These are phyloP conservation scores for Diachasma alloeum DNA, from an alignment of 1,140 invertebrate species.

Conservation along the genomic window DNA sequence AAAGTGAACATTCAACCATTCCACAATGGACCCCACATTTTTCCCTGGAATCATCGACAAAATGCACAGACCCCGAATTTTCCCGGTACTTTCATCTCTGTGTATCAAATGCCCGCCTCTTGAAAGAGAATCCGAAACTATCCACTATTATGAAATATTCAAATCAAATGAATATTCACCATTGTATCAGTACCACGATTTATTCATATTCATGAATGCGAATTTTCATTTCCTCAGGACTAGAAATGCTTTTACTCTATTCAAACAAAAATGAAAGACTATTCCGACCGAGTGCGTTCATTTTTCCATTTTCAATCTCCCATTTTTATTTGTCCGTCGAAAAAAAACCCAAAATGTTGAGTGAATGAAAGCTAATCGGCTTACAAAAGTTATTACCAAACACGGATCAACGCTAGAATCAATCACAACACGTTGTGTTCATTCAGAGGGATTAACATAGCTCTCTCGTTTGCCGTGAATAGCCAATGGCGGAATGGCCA, in stretches of 20 bases:
- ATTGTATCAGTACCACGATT: neutral
- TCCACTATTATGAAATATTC: neutral
- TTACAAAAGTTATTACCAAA: slow-evolving; percentile 12
- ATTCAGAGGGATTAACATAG: slow-evolving; percentile 7
- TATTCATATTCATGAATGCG: neutral
- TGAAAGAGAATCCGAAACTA: neutral
- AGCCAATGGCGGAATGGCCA: neutral
- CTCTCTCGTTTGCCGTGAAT: neutral
- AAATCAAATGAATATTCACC: neutral
- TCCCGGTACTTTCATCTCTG: too few relatives aligned
- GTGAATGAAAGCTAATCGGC: slow-evolving; percentile 7
- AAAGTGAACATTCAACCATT: too few relatives aligned
- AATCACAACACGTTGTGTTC: slow-evolving; percentile 11
- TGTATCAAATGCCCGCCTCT: neutral
- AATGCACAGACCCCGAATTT: too few relatives aligned
- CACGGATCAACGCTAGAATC: slow-evolving; percentile 12
- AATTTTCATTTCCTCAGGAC: neutral
- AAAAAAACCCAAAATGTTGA: neutral
- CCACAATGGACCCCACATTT: too few relatives aligned
- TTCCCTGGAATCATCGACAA: too few relatives aligned
- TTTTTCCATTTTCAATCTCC: neutral
- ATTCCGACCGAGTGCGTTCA: neutral
- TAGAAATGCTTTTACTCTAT: neutral
- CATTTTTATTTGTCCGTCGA: neutral
- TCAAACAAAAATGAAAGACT: neutral